Percentiles rank a stretch among this genome's conserved stretches.
These are phyloP conservation scores for Orthonyx spaldingii DNA, from an alignment of 2,113 vertebrate species.

Conservation along the genomic window DNA sequence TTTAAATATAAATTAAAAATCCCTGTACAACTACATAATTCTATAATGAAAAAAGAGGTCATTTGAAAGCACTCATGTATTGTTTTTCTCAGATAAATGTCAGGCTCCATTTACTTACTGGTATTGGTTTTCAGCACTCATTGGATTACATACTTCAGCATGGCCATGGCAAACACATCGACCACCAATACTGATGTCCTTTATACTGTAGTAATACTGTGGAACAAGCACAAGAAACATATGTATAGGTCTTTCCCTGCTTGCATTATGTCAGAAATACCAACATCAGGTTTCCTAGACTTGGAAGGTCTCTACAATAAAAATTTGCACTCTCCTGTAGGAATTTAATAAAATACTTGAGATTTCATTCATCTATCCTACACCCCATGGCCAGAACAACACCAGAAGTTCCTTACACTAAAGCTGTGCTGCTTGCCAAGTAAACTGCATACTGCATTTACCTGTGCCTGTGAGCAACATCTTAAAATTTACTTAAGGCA, in stretches of 20 bases:
- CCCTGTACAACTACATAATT: not conserved
- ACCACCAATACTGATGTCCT: constrained; percentile 91
- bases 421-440: not conserved
- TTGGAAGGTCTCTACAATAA: not conserved
- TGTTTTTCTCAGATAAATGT: not conserved
- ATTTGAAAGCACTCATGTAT: not conserved
- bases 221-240: constrained; percentile 19
- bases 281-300: not conserved
- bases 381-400: not conserved
- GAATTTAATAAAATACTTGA: not conserved
- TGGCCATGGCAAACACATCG: constrained; percentile 91
- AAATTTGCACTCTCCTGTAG: not conserved
- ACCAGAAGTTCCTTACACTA: not conserved
- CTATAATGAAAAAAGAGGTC: not conserved
- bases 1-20: not conserved
- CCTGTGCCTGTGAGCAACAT: not conserved
- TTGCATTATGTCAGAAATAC: not conserved
- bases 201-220: constrained; percentile 95
- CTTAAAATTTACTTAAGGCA: not conserved
- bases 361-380: not conserved
- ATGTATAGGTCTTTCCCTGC: not conserved
- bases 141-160: constrained; percentile 77
- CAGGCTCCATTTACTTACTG: constrained; percentile 69
- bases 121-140: constrained; percentile 61
- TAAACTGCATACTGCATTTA: not conserved